Percentiles rank a stretch among this genome's conserved stretches.
These are phyloP conservation scores for Alethe castanea DNA, from an alignment of 2,113 vertebrate species.

Conservation along the genomic window DNA sequence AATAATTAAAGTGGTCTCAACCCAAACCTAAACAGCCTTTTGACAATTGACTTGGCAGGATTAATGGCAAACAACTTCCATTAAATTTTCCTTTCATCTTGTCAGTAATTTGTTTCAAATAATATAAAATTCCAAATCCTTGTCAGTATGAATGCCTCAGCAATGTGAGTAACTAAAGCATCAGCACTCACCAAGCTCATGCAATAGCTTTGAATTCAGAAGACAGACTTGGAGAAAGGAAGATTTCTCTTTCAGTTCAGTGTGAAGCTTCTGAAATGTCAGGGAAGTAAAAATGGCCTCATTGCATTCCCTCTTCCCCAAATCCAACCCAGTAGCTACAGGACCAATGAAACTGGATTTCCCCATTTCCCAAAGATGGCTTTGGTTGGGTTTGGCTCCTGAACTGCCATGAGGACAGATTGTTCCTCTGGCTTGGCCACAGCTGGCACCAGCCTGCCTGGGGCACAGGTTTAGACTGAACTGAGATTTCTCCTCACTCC, in stretches of 20 bases:
- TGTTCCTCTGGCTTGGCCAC: neutral
- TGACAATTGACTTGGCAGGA: neutral
- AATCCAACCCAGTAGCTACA: neutral
- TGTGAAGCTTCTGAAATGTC: neutral
- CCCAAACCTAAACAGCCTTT: neutral
- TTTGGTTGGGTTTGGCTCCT: neutral
- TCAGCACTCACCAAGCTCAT: neutral
- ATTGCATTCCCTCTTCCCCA: neutral
- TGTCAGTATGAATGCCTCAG: neutral
- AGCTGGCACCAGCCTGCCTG: neutral
- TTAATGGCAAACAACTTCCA: neutral
- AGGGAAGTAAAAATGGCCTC: neutral
- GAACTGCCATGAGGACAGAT: neutral
- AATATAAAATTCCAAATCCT: neutral
- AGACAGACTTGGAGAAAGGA: neutral
- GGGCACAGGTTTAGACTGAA: fast-evolving
- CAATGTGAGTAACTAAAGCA: neutral
- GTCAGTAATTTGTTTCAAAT: neutral
- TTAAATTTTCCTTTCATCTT: neutral
- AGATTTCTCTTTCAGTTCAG: neutral
- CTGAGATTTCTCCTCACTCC: neutral
- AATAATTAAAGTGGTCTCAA: neutral
- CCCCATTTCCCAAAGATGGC: neutral
- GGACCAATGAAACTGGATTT: neutral
- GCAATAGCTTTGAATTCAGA: neutral